Conservation (phyloP, 2,888 invertebrate species). For the Tryphoninae sp. region DNA sequence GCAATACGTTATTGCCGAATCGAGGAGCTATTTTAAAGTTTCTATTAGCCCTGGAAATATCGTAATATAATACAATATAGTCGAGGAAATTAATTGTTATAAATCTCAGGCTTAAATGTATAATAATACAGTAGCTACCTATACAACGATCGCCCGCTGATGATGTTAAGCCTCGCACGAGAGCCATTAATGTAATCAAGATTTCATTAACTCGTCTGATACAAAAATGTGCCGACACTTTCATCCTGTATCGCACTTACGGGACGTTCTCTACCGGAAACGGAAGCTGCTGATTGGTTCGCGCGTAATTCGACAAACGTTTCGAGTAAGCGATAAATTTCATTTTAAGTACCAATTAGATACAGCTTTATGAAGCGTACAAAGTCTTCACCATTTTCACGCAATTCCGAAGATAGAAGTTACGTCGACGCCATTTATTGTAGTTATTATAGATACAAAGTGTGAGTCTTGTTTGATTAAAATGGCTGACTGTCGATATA, state of each 20-base stretch:
- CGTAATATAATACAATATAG: no score
- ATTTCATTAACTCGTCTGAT: conserved; percentile 28
- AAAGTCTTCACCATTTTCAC: background rate
- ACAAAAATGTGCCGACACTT: conserved; percentile 36
- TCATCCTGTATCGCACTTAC: conserved; percentile 15
- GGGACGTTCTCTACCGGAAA: conserved; percentile 28
- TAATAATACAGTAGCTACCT: no score
- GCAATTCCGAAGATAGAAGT: background rate
- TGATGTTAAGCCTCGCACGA: conserved; percentile 1
- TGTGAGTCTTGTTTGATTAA: no score
- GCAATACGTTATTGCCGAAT: no score
- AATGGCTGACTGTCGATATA: no score
- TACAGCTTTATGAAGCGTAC: background rate
- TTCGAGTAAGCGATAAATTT: background rate
- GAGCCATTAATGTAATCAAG: conserved; percentile 26
- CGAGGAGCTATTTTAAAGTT: no score
- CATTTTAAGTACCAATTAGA: background rate
- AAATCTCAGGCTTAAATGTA: no score
- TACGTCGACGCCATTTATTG: background rate
- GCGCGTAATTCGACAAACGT: conserved; percentile 31
- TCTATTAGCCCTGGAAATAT: no score
- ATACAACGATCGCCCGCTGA: background rate
- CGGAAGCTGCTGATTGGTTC: conserved; percentile 10
- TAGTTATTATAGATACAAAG: no score
- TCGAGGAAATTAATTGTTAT: no score